phyloP scores from a whole-genome alignment of 30 jellyfish, hydroid and myxozoan species.

The Cassiopea andromeda region DNA sequence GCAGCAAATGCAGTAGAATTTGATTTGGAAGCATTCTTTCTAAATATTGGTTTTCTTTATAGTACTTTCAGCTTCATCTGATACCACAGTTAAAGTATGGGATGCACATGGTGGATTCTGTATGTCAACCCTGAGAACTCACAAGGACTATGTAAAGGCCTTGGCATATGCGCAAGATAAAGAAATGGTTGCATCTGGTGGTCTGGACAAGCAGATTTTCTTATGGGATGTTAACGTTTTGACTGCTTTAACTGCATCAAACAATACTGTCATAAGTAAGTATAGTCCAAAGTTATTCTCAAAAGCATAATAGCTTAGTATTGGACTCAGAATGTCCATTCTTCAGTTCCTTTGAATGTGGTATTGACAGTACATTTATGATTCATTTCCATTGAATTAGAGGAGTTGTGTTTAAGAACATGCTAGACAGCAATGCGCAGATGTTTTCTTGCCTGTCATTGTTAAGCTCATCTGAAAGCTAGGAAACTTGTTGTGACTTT shows the following conservation, averaged over 20 bases:
- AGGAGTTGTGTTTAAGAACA: too few relatives aligned
- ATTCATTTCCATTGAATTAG: too few relatives aligned
- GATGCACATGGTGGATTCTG: conserved; percentile 98
- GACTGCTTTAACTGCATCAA: conserved; percentile 96
- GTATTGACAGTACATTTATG: too few relatives aligned
- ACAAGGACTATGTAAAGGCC: conserved; percentile 97
- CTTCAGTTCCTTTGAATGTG: too few relatives aligned
- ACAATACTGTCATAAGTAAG: conserved; percentile 96
- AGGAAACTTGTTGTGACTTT: too few relatives aligned
- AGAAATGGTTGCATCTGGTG: conserved; percentile 99
- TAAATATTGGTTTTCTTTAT: not conserved
- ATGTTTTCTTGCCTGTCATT: too few relatives aligned
- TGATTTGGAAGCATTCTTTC: too few relatives aligned
- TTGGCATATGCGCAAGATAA: conserved; percentile 95
- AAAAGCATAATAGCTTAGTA: too few relatives aligned
- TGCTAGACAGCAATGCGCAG: too few relatives aligned
- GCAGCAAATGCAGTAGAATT: too few relatives aligned
- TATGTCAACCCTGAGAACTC: conserved; percentile 99
- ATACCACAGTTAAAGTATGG: conserved; percentile 99
- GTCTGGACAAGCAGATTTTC: conserved; percentile 93
- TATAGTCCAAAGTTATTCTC: not conserved
- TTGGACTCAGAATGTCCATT: too few relatives aligned
- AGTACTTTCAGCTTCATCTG: conserved; percentile 99
- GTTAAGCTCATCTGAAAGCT: too few relatives aligned
- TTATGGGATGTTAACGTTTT: conserved; percentile 98